These are phyloP conservation scores for Enteromius viviparus DNA, from an alignment of 2,797 vertebrate species.

Conservation along the genomic window DNA sequence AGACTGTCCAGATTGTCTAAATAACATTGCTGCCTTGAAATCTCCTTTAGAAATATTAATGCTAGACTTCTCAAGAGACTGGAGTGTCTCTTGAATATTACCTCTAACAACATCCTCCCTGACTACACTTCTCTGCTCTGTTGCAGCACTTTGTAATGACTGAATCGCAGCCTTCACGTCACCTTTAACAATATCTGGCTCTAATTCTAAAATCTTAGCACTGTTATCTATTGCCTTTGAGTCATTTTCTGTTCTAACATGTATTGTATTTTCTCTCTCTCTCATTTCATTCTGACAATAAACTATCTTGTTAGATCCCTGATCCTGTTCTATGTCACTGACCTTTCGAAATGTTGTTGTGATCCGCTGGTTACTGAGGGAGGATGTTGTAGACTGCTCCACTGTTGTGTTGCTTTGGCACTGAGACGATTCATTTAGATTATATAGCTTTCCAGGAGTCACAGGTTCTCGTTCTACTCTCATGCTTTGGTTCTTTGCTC, in stretches of 20 bases:
- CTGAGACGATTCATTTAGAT: conserved; percentile 69
- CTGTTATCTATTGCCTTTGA: conserved; percentile 69
- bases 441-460: conserved; percentile 73
- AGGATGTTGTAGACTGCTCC: conserved; percentile 64
- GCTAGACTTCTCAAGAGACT: conserved; percentile 83
- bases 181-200: conserved; percentile 70
- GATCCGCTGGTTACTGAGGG: conserved; percentile 74
- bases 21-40: conserved; percentile 89
- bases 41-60: conserved; percentile 84
- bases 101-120: conserved; percentile 80
- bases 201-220: conserved; percentile 58
- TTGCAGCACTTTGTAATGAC: conserved; percentile 70
- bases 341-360: conserved; percentile 86
- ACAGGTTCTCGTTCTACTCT: conserved; percentile 73
- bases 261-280: conserved; percentile 75
- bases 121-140: conserved; percentile 74
- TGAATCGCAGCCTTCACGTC: conserved; percentile 72
- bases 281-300: conserved; percentile 70
- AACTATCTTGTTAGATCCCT: conserved; percentile 68
- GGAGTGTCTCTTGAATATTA: conserved; percentile 80
- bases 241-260: conserved; percentile 77
- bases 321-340: conserved; percentile 85
- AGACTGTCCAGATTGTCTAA: conserved; percentile 80
- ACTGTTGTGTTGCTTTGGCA: conserved; percentile 65
- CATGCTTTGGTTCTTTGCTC: conserved; percentile 77